phyloP scores from a whole-genome alignment of 2,888 invertebrate genomes.

The Acrobeloides nanus region DNA sequence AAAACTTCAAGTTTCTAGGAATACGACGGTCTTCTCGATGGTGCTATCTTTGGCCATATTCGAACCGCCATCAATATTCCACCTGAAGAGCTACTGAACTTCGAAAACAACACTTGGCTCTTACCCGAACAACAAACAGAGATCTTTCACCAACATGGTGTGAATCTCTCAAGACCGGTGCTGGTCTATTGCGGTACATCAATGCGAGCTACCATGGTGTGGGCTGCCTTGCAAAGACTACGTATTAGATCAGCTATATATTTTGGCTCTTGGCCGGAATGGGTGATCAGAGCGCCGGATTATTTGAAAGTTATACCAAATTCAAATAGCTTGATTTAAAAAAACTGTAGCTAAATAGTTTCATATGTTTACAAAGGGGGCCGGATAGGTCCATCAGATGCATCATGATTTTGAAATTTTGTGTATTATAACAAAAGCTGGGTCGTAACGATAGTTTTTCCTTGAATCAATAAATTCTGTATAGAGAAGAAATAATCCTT shows the following conservation, averaged over 20 bases:
- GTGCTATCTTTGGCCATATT: constrained; percentile 48
- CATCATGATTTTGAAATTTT: no score
- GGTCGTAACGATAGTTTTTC: no score
- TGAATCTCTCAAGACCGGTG: constrained; percentile 17
- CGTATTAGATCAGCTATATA: constrained; percentile 40
- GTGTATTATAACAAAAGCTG: no score
- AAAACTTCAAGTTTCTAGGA: constrained; percentile 25
- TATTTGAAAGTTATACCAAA: constrained; percentile 42
- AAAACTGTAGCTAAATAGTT: no score
- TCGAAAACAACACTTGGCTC: constrained; percentile 24
- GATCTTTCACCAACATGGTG: constrained; percentile 13
- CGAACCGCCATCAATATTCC: constrained; percentile 43
- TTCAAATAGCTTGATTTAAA: no score
- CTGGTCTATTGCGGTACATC: constrained; percentile 26
- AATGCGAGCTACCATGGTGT: constrained; percentile 43
- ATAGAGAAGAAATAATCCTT: no score
- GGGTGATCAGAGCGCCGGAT: constrained; percentile 49
- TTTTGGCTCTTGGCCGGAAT: constrained; percentile 51
- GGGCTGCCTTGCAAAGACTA: constrained; percentile 38
- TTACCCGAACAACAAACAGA: constrained; percentile 3
- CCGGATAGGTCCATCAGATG: no score
- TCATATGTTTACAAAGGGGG: no score
- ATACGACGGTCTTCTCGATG: constrained; percentile 30
- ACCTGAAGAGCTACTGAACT: constrained; percentile 33
- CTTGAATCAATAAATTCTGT: no score